phyloP scores from a whole-genome alignment of 2,888 invertebrate genomes.

The Phortica magna region DNA sequence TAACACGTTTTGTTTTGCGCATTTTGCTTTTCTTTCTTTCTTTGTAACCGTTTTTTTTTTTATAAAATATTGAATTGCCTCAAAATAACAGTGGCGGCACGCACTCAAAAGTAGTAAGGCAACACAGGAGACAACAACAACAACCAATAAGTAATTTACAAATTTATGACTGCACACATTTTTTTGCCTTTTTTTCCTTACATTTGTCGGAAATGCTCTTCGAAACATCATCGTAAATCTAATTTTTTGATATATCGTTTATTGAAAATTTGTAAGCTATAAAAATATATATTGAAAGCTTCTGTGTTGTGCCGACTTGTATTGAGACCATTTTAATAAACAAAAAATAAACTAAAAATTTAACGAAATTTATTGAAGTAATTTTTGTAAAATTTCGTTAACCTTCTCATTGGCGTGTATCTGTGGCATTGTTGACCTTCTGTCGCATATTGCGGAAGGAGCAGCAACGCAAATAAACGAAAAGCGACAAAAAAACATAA shows the following conservation, averaged over 20 bases:
- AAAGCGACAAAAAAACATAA: background rate
- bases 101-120: background rate
- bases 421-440: background rate
- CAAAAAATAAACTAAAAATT: background rate
- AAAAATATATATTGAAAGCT: background rate
- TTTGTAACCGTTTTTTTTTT: too few species aligned
- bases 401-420: background rate
- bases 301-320: background rate
- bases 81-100: background rate
- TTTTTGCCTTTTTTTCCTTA: background rate
- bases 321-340: too few species aligned
- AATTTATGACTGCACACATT: constrained; percentile 6
- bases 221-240: constrained; percentile 7
- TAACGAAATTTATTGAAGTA: background rate
- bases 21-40: constrained; percentile 33
- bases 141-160: background rate
- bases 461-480: background rate
- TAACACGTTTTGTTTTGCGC: constrained; percentile 42
- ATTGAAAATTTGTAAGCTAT: constrained; percentile 2
- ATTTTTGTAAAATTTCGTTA: background rate
- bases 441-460: constrained; percentile 1
- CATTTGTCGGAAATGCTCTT: too few species aligned
- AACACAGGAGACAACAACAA: background rate
- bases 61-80: constrained; percentile 39
- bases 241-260: constrained; percentile 5